A percentile compares a stretch with the other conserved stretches of the same genome.
phyloP scores from a whole-genome alignment of 2,113 vertebrate genomes.

The Apteryx owenii region DNA sequence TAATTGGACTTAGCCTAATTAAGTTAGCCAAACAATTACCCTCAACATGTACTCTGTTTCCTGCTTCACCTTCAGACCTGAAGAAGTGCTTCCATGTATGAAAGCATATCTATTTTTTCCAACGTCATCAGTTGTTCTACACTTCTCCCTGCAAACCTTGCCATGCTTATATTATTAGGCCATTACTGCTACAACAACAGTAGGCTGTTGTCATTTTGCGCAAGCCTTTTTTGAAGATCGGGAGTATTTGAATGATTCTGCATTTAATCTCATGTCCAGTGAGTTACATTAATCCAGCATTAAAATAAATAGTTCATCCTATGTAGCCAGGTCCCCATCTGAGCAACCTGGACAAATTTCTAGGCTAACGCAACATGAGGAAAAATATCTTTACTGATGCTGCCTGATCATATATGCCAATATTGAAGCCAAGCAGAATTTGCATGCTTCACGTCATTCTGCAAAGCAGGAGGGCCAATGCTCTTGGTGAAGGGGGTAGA shows the following conservation, averaged over 20 bases:
- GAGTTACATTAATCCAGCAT: background rate
- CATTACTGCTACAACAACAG: background rate
- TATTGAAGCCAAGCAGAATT: background rate
- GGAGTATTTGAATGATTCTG: background rate
- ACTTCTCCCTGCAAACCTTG: background rate
- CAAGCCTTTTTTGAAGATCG: background rate
- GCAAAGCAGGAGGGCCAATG: background rate
- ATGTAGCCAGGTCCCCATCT: background rate
- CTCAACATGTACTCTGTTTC: background rate
- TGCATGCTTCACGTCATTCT: background rate
- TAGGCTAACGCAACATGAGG: background rate
- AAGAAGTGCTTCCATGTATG: background rate
- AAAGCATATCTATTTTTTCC: background rate
- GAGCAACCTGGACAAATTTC: background rate
- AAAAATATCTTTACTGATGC: background rate
- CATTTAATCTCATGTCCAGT: background rate
- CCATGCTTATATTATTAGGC: background rate
- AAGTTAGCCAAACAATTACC: background rate
- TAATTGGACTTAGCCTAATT: background rate
- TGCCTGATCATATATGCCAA: background rate
- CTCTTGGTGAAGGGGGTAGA: rapidly evolving
- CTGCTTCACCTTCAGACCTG: background rate
- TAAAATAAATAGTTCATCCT: background rate
- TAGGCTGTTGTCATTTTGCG: background rate
- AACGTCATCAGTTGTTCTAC: background rate